Evolutionary conservation across 2,888 invertebrate species (phyloP), one percentile per base, ranked within the genome.

Genomic region (Protula sp.): DNA sequence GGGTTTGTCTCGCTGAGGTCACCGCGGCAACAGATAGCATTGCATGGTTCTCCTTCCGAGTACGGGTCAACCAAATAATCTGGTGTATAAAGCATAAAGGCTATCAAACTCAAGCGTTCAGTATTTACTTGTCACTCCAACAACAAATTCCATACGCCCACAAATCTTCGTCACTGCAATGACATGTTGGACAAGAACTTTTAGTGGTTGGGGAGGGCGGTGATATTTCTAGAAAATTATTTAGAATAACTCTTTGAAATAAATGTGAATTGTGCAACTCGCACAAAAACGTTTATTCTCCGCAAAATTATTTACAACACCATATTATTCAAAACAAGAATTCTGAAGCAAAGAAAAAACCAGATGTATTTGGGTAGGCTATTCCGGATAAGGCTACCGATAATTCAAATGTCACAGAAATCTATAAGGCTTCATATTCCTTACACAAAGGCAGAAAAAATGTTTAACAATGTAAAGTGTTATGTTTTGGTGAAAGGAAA

Each of bases 11-110:
- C 2, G 24, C 57, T 64, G 47, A 78, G 65, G 59, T 79, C 79
- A 26, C 76, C 77, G 63, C 79, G 74, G 60, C 75, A 74, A 69
- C 79, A 79, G 28, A 79, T 77, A 3, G 75, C 65, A 55, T 74
- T 70, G 58, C 74, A 75, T 1, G 78, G 67, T 65, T 73, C 68
- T 1, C 65, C 69, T 54, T 75, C 73, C 31, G 77, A 76, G 59
- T 79, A 79, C 1, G 70, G 71, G 58, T 79, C 79, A 56, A 72
- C 57, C 61, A 69, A 64, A 57, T 73, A 78, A 69, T 78, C 78
- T 78, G 65, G 38, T 38, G 19, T 38, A 38, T 38, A 14, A 38
- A 14, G 38, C 19, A 50, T 50, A 50, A 19, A 5, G 24, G 50
- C 24, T 9, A 50, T 24, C 50, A 19, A 38, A 50, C 5, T 38